Base-by-base conservation (phyloP, 1,140 invertebrate species). In the Sitophilus oryzae region DNA sequence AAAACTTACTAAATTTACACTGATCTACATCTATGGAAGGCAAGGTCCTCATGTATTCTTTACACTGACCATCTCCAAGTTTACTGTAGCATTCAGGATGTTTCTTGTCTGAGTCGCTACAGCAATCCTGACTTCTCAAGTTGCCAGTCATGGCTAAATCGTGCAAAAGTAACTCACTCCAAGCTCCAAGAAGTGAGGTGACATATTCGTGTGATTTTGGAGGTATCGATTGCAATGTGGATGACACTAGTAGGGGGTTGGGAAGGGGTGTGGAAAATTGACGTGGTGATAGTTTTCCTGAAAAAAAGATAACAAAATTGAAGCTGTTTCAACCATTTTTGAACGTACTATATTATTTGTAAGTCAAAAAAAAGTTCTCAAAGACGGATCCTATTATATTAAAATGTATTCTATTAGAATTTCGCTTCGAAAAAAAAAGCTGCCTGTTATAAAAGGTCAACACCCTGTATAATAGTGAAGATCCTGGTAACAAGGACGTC, bases 141-240 rank as follows among this genome's bases (percentile, higher is more conserved):
- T 74, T 84, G 69, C 62, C 75, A 1, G 86, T 87, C 20, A 80
- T 78, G 0, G 84, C 80, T 14, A 93, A 76, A 66, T 93, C 91
- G 46, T 88, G 82, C 42, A 86, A 78, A 4, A 92, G 59, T 37
- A 93, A 73, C 64, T 92, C 85, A 16, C 86, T 84, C 86, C 89
- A 92, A 9, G 86, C 80, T 0, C 88, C 87, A 11, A 89, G 73
- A 52, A 93, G 74, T 54, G 86, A 85, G 14, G 87, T 93, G 15
- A 89, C 78, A 42, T 81, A 84, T 58, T 84, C 82, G 66, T 88
- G 85, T 10, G 73, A 22, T 65, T 65, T 23, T 64, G 65, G 36
- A 58, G 68, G 16, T 62, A 71, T 56, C 66, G 64, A 52, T 69
- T 73, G 22, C 65, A 75, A 69, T 1, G 75, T 70, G 15, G 66